phyloP scores from a whole-genome alignment of 2,888 invertebrate genomes.

The Chorisops tibialis region DNA sequence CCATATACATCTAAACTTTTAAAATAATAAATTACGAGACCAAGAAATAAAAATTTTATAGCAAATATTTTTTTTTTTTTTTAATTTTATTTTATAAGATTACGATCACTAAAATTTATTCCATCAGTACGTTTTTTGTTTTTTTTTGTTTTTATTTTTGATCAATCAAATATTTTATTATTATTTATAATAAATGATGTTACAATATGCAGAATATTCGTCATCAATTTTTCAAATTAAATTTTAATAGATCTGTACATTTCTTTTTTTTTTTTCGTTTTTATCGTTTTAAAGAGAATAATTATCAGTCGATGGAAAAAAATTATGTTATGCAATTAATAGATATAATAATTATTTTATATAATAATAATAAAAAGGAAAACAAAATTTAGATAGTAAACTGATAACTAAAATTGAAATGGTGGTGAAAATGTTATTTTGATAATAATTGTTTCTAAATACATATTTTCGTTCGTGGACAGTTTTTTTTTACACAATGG shows the following conservation, averaged over 20 bases:
- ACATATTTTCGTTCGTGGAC: slow-evolving; percentile 6
- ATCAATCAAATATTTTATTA: not conserved
- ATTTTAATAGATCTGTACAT: not conserved
- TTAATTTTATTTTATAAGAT: slow-evolving; percentile 20
- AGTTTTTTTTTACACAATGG: slow-evolving; percentile 12
- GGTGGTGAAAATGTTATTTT: slow-evolving; percentile 24
- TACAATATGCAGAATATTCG: slow-evolving; percentile 8
- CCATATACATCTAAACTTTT: not conserved
- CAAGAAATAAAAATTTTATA: slow-evolving; percentile 22
- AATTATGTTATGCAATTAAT: slow-evolving; percentile 25
- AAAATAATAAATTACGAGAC: slow-evolving; percentile 24
- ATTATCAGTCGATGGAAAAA: slow-evolving; percentile 25
- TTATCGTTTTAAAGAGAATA: slow-evolving; percentile 4
- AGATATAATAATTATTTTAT: slow-evolving; percentile 22
- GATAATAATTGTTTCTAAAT: not conserved
- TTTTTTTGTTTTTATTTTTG: not conserved
- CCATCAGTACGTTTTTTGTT: slow-evolving; percentile 18
- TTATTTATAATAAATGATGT: slow-evolving; percentile 4
- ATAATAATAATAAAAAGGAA: slow-evolving; percentile 19
- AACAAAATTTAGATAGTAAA: slow-evolving; percentile 25
- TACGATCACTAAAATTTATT: slow-evolving; percentile 24
- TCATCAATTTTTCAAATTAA: slow-evolving; percentile 3
- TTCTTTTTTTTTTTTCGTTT: not conserved
- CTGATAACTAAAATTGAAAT: slow-evolving; percentile 24
- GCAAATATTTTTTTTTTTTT: slow-evolving; percentile 16